Base-by-base conservation (phyloP, 2,888 invertebrate species). In the Pheosia gnoma region DNA sequence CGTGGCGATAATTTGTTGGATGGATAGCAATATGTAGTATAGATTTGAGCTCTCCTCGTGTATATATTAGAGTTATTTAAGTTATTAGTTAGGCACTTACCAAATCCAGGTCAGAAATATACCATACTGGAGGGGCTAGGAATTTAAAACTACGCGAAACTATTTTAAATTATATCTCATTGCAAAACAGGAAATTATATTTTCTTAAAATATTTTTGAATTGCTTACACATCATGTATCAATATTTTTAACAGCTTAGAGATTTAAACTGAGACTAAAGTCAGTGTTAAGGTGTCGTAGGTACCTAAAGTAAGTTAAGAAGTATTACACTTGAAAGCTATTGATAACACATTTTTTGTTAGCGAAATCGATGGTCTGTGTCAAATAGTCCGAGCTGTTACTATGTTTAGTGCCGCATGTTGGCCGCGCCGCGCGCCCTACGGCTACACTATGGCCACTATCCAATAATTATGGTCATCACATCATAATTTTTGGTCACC, bases 91-190 rank as follows among this genome's bases (percentile, higher is more conserved):
- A 75, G 68, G 79, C 75, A 77, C 66, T 80, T 81, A 83, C 87
- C 85, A 86, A 84, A 86, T 80, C 82, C 77, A 74, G 84, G 83
- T 86, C 83, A 84, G 84, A 84, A 79, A 69, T 74, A 75, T 74
- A 68, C 74, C 64, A 61, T 6, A n/a, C 61, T 54, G 6, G 41
- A 41, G 5, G 41, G 41, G 41, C 6, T 4, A 8, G 41, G 41
- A 41, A 5, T 6, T 41, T 5, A 41, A 25, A 25, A 25, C 25
- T 25, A 25, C 25, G 25, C 25, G 25, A 25, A 25, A 25, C 25
- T 25, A 25, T 25, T 25, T 25, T 25, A 25, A 25, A 25, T 25
- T 25, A 25, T 25, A 25, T 25, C 25, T 25, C 25, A 25, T 25
- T 25, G 25, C 25, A 25, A 25, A 25, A 25, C 25, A 25, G 25